These are phyloP conservation scores for Falco concolor DNA, from an alignment of 2,797 vertebrate genomes.

Conservation along the genomic window DNA sequence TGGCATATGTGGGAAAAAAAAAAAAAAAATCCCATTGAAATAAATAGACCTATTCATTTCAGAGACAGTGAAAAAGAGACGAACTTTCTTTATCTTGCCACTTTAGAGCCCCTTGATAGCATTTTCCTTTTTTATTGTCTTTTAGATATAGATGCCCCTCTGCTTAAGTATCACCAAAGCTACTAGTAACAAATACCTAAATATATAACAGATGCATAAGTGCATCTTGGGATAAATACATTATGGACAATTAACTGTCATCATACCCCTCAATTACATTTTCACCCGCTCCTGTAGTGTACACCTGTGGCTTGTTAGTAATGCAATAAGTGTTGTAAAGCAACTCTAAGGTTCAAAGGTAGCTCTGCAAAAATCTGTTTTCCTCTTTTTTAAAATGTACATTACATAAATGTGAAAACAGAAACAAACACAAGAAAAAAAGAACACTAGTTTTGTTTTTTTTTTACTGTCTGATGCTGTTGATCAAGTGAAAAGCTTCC, in stretches of 20 bases:
- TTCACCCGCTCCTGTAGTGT: slow-evolving; percentile 62
- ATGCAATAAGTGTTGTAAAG: slow-evolving; percentile 50
- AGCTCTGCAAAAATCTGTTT: slow-evolving; percentile 61
- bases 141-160: slow-evolving; percentile 68
- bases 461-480: not conserved
- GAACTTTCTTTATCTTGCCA: slow-evolving; percentile 67
- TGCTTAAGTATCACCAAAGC: slow-evolving; percentile 67
- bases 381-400: slow-evolving; percentile 20
- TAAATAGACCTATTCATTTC: slow-evolving; percentile 71
- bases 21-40: slow-evolving; percentile 61
- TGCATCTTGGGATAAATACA: slow-evolving; percentile 73
- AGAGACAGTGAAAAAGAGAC: slow-evolving; percentile 62
- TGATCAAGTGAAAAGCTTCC: not conserved
- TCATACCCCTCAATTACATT: slow-evolving; percentile 62
- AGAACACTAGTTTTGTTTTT: not conserved
- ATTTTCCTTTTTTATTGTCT: slow-evolving; percentile 72
- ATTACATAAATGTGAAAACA: slow-evolving; percentile 18
- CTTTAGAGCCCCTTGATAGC: slow-evolving; percentile 65
- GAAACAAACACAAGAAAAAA: not conserved
- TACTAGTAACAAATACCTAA: slow-evolving; percentile 67
- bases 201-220: slow-evolving; percentile 72
- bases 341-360: slow-evolving; percentile 69
- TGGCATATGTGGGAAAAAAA: not conserved
- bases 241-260: slow-evolving; percentile 75
- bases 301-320: slow-evolving; percentile 75